Evolutionary conservation across 2,113 vertebrate species (phyloP).

Genomic region (Trogon surrucura): DNA sequence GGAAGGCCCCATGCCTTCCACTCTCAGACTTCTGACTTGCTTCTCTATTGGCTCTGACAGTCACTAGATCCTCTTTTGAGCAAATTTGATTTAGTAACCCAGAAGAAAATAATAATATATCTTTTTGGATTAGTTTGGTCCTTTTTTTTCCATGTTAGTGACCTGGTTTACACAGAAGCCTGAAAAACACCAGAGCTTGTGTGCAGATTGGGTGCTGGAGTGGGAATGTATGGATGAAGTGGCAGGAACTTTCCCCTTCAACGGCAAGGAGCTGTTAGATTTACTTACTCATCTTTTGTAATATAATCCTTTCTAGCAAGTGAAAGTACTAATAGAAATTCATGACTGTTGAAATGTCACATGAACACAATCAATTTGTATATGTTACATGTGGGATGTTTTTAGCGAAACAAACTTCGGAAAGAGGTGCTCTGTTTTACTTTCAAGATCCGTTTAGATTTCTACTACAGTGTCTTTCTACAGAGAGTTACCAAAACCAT

Average conservation of each 20-base stretch:
- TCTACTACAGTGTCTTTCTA: background rate
- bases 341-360: background rate
- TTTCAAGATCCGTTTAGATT: background rate
- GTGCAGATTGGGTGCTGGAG: background rate
- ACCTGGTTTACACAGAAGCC: background rate
- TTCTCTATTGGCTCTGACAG: background rate
- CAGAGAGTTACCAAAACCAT: background rate
- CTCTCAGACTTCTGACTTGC: background rate
- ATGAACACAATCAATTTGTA: background rate
- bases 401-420: background rate
- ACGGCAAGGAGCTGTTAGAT: background rate
- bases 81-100: background rate
- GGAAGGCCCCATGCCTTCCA: background rate
- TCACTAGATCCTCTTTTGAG: background rate
- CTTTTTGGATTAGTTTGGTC: background rate
- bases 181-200: background rate
- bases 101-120: background rate
- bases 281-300: background rate
- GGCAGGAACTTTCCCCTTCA: background rate
- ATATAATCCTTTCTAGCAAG: background rate
- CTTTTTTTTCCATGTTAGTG: background rate
- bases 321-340: background rate
- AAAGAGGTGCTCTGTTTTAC: background rate
- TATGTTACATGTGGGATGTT: background rate
- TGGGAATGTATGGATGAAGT: background rate